A percentile compares a stretch with the other conserved stretches of the same genome.
Conservation (phyloP, 2,797 vertebrate species). For the Enteromius argenteus region DNA sequence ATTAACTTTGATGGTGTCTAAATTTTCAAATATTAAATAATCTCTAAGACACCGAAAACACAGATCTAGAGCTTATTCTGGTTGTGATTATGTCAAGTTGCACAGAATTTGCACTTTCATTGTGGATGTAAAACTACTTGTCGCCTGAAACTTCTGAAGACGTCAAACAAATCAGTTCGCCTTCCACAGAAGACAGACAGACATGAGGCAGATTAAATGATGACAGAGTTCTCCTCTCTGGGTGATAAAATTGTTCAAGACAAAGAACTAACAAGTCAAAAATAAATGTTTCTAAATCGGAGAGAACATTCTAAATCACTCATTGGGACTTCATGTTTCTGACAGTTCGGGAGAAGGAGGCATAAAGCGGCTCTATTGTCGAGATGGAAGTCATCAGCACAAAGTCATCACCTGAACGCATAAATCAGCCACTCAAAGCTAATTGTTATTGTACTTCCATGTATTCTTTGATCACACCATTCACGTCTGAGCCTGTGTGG, state of each 20-base stretch:
- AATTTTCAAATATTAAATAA: background rate
- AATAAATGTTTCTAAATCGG: background rate
- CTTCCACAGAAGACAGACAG: background rate
- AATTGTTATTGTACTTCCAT: slow-evolving; percentile 34
- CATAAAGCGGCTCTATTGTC: background rate
- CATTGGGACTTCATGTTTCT: background rate
- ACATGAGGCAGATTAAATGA: background rate
- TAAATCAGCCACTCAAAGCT: slow-evolving; percentile 26
- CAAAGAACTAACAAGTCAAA: background rate
- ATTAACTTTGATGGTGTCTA: background rate
- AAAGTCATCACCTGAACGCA: background rate
- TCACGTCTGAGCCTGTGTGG: slow-evolving; percentile 13
- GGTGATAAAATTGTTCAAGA: slow-evolving; percentile 3
- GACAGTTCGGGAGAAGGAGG: background rate
- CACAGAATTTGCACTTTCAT: background rate
- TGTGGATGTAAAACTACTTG: background rate
- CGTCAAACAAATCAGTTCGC: background rate
- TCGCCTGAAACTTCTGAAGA: background rate
- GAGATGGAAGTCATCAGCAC: slow-evolving; percentile 29
- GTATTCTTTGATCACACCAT: slow-evolving; percentile 11
- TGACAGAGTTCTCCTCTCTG: background rate
- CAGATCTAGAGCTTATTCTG: background rate
- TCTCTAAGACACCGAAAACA: background rate
- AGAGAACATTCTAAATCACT: background rate
- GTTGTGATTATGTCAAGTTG: background rate